Evolutionary conservation across 1,140 invertebrate species (phyloP).

Genomic region (Oryzaephilus surinamensis): DNA sequence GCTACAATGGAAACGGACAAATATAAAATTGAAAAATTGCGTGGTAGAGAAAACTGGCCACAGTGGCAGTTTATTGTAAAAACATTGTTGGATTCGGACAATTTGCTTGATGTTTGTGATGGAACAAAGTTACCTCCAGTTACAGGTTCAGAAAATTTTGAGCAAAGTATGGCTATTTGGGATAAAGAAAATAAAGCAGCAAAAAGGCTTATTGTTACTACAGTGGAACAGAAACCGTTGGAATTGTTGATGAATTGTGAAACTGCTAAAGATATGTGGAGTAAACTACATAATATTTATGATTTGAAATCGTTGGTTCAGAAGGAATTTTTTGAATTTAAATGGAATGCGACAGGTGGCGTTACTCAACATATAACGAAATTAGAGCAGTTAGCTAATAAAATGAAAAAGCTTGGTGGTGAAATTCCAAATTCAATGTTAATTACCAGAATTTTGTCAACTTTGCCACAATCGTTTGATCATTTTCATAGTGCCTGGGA

Average conservation of each 20-base stretch:
- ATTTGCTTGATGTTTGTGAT: no score
- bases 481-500: slow-evolving; percentile 19
- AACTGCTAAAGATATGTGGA: slow-evolving; percentile 31
- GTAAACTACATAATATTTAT: slow-evolving; percentile 26
- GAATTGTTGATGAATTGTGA: slow-evolving; percentile 28
- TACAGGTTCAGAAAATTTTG: no score
- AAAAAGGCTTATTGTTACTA: slow-evolving; percentile 22
- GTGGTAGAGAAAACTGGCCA: no score
- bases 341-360: slow-evolving; percentile 11
- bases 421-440: slow-evolving; percentile 20
- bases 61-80: no score
- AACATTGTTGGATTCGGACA: no score
- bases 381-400: slow-evolving; percentile 9
- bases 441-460: slow-evolving; percentile 25
- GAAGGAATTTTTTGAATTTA: slow-evolving; percentile 25
- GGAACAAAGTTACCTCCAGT: no score
- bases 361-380: slow-evolving; percentile 19
- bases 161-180: no score
- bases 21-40: no score
- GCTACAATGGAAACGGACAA: no score
- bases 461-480: slow-evolving; percentile 16
- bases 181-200: slow-evolving; percentile 16
- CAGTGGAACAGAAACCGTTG: slow-evolving; percentile 21
- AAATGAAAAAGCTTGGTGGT: slow-evolving; percentile 19
- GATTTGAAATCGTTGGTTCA: slow-evolving; percentile 28